Percentiles rank a stretch among this genome's conserved stretches.
Conservation (phyloP, 1,140 invertebrate genomes). For the Berghia stephanieae region DNA sequence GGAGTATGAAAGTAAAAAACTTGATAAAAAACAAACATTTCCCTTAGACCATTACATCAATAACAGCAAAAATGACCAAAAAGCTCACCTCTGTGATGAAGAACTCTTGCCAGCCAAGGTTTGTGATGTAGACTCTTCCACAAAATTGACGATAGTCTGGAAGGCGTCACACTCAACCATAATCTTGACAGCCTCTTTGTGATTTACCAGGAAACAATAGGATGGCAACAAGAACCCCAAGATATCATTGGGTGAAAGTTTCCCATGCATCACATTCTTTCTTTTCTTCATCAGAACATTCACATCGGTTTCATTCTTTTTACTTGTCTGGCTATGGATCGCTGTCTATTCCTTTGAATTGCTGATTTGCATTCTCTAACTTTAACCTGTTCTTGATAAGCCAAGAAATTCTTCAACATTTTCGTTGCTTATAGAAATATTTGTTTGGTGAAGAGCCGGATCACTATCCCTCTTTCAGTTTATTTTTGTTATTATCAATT, state of each 20-base stretch:
- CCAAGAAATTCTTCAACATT: background rate
- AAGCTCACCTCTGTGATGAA: conserved; percentile 17
- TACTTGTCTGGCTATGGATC: background rate
- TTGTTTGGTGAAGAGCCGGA: background rate
- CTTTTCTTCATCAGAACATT: background rate
- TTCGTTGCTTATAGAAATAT: background rate
- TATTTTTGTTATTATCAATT: background rate
- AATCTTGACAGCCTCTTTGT: background rate
- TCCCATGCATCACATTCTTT: background rate
- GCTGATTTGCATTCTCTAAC: background rate
- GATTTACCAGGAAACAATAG: conserved; percentile 8
- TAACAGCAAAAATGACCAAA: background rate
- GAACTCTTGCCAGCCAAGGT: conserved; percentile 7
- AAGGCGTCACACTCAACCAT: conserved; percentile 12
- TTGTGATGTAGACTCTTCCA: conserved; percentile 13
- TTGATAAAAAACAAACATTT: background rate
- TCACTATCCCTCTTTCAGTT: background rate
- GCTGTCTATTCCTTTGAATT: background rate
- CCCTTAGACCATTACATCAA: background rate
- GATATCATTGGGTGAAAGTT: conserved; percentile 17
- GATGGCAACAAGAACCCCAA: conserved; percentile 19
- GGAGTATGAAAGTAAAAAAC: too few species aligned
- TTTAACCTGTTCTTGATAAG: background rate
- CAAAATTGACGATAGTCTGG: conserved; percentile 14
- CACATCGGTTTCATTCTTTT: background rate